Evolutionary conservation across 1,140 invertebrate genomes (phyloP).

Genomic region (Lepidostoma basale): DNA sequence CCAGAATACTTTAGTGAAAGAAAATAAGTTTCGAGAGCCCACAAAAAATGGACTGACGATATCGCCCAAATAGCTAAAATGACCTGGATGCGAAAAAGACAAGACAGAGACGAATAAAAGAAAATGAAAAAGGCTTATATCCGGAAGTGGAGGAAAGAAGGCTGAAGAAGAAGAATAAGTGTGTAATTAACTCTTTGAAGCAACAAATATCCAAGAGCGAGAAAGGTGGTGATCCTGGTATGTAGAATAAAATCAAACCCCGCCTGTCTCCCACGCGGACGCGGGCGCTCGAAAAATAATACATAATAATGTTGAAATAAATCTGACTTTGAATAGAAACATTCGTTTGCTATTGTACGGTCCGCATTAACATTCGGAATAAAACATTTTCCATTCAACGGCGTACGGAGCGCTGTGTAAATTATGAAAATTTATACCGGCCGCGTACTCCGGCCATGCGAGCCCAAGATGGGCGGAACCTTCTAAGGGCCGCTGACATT

Average conservation of each 20-base stretch:
- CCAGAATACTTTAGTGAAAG: too few relatives aligned
- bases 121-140: too few relatives aligned
- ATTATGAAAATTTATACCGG: slow-evolving; percentile 35
- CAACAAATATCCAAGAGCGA: background rate
- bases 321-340: slow-evolving; percentile 24
- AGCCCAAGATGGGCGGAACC: too few relatives aligned
- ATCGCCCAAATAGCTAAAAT: too few relatives aligned
- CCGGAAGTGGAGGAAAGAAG: too few relatives aligned
- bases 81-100: too few relatives aligned
- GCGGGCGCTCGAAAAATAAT: slow-evolving; percentile 1
- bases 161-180: too few relatives aligned
- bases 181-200: too few relatives aligned
- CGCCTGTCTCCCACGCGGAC: background rate
- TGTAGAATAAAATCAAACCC: background rate
- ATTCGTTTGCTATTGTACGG: slow-evolving; percentile 5
- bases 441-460: background rate
- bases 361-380: slow-evolving; percentile 20
- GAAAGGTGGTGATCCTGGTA: background rate
- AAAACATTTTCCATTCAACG: slow-evolving; percentile 26
- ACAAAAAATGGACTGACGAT: too few relatives aligned
- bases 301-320: slow-evolving; percentile 25
- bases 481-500: too few relatives aligned
- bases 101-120: too few relatives aligned
- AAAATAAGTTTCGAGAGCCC: too few relatives aligned
- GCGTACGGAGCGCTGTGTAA: slow-evolving; percentile 1